A percentile compares a stretch with the other conserved stretches of the same genome.
These are phyloP conservation scores for Heterodera schachtii DNA, from an alignment of 1,140 invertebrate genomes.

Conservation along the genomic window DNA sequence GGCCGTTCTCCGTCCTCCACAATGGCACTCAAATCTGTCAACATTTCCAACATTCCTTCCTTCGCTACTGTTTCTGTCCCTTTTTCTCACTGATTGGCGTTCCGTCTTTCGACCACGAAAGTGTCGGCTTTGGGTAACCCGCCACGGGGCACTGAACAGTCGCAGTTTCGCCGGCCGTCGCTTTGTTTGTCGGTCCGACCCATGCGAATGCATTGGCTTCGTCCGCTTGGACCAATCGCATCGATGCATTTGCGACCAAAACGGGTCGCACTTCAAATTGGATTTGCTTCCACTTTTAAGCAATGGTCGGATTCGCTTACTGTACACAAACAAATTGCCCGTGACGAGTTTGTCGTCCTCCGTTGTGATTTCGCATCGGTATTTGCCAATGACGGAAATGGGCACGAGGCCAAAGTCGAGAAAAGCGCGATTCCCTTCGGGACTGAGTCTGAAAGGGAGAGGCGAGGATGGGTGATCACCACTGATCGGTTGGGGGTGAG, in stretches of 20 bases:
- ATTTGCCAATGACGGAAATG: slow-evolving; percentile 28
- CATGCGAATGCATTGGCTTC: slow-evolving; percentile 24
- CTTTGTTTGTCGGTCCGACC: slow-evolving; percentile 10
- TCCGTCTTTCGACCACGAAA: slow-evolving; percentile 30
- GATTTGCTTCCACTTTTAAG: not conserved
- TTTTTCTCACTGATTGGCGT: slow-evolving; percentile 28
- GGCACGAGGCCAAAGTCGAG: slow-evolving; percentile 25
- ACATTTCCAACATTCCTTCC: not conserved
- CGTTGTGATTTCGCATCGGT: slow-evolving; percentile 31
- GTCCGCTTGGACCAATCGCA: slow-evolving; percentile 16
- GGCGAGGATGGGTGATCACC: not conserved
- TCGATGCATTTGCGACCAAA: slow-evolving; percentile 9
- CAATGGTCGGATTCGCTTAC: not conserved
- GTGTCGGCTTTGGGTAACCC: slow-evolving; percentile 22
- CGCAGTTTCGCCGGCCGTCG: slow-evolving; percentile 4
- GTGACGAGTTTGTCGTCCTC: not conserved
- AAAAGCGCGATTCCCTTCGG: slow-evolving; percentile 20
- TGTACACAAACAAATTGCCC: slow-evolving; percentile 36
- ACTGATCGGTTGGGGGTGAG: not conserved
- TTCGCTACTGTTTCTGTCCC: not conserved
- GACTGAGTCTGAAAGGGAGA: not conserved
- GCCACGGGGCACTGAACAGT: slow-evolving; percentile 20
- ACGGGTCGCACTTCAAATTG: slow-evolving; percentile 26
- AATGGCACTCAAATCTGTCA: slow-evolving; percentile 10
- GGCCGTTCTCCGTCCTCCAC: not conserved